Evolutionary conservation across 1,140 invertebrate genomes (phyloP).

Genomic region (Zaprionus africanus): DNA sequence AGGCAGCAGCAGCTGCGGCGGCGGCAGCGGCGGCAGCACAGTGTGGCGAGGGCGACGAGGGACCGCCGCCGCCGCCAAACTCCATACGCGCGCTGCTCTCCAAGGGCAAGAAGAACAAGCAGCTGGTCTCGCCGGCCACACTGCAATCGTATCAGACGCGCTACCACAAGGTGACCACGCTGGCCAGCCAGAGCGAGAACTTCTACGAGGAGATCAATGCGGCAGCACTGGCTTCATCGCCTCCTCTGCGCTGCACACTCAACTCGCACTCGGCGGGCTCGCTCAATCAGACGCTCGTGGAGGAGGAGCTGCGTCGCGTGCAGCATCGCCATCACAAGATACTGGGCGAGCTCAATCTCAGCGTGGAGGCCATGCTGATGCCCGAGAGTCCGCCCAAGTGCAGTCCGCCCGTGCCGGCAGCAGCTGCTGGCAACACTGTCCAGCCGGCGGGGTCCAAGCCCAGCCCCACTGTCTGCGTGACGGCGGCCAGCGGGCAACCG

Average conservation of each 20-base stretch:
- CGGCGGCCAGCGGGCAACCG: slow-evolving; percentile 72
- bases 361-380: slow-evolving; percentile 95
- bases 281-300: slow-evolving; percentile 88
- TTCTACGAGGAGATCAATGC: slow-evolving; percentile 93
- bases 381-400: slow-evolving; percentile 85
- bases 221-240: slow-evolving; percentile 50
- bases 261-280: slow-evolving; percentile 84
- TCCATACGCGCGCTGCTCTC: slow-evolving; percentile 82
- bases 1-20: slow-evolving; percentile 23
- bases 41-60: not conserved
- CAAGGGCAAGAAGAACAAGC: slow-evolving; percentile 79
- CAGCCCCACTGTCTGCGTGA: slow-evolving; percentile 80
- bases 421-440: not conserved
- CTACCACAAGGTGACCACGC: slow-evolving; percentile 71
- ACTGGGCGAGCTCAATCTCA: slow-evolving; percentile 93
- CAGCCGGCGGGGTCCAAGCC: slow-evolving; percentile 57
- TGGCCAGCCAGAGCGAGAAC: slow-evolving; percentile 90
- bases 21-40: slow-evolving; percentile 20
- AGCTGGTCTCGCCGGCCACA: slow-evolving; percentile 66
- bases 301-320: slow-evolving; percentile 92
- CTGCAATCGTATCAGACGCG: slow-evolving; percentile 74
- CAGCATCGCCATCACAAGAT: slow-evolving; percentile 91
- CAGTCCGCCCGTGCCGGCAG: slow-evolving; percentile 44
- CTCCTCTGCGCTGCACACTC: slow-evolving; percentile 32
- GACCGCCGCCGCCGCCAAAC: slow-evolving; percentile 81